These are phyloP conservation scores for Melanogrammus aeglefinus DNA, from an alignment of 2,797 vertebrate species.

Conservation along the genomic window DNA sequence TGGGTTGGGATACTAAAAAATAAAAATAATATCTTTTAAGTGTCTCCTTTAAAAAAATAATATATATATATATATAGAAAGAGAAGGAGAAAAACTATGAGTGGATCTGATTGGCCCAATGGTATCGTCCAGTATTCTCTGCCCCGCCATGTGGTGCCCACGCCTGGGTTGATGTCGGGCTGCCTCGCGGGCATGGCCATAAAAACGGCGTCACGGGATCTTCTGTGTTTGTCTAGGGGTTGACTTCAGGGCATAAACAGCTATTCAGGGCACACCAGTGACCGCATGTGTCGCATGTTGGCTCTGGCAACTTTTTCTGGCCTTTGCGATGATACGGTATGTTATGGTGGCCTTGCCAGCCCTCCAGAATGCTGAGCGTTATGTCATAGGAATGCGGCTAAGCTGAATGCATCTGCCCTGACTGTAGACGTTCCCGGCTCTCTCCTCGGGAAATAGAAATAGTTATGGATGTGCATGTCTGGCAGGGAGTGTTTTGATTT, in stretches of 20 bases:
- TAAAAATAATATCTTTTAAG: not conserved
- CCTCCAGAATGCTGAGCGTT: constrained; percentile 33
- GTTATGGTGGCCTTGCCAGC: constrained; percentile 33
- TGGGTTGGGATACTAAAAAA: not conserved
- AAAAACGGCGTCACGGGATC: constrained; percentile 33
- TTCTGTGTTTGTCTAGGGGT: constrained; percentile 31
- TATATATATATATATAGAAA: too few species aligned
- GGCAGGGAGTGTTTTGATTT: not conserved
- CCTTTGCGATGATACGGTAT: constrained; percentile 35
- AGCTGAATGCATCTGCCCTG: constrained; percentile 30
- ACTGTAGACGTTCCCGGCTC: constrained; percentile 22
- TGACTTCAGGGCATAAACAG: constrained; percentile 20
- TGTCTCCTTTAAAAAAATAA: not conserved
- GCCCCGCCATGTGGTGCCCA: not conserved
- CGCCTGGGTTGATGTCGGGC: not conserved
- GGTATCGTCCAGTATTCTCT: constrained; percentile 1
- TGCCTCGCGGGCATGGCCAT: constrained; percentile 1
- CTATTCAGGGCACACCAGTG: constrained; percentile 27
- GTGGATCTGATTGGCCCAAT: too few species aligned
- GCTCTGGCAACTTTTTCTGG: constrained; percentile 18
- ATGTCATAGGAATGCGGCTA: constrained; percentile 53
- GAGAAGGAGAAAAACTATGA: too few species aligned
- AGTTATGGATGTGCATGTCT: not conserved
- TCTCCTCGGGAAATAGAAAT: constrained; percentile 21
- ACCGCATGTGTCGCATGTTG: constrained; percentile 37